phyloP scores from a whole-genome alignment of 2,888 invertebrate genomes.

The Tethea ocularis region DNA sequence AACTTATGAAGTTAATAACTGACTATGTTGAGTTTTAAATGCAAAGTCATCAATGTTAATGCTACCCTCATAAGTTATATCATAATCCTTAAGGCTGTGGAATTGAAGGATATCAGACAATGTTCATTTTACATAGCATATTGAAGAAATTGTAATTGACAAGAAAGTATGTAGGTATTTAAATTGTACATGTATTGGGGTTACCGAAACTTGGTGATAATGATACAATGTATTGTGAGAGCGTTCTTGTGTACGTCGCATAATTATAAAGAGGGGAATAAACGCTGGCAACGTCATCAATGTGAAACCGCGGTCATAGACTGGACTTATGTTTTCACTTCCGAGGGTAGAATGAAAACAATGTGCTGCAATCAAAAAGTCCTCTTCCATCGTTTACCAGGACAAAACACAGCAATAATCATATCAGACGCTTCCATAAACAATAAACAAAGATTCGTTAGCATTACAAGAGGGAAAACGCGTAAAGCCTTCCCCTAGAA shows the following conservation, averaged over 20 bases:
- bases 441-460: constrained; percentile 63
- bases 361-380: constrained; percentile 39
- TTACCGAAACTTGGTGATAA: constrained; percentile 6
- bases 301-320: constrained; percentile 63
- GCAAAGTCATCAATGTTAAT: background rate
- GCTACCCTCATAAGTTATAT: background rate
- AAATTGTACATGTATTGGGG: background rate
- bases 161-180: background rate
- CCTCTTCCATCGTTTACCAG: constrained; percentile 17
- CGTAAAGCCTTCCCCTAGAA: constrained; percentile 27
- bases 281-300: constrained; percentile 75
- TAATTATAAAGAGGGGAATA: constrained; percentile 10
- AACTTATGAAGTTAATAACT: background rate
- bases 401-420: constrained; percentile 32
- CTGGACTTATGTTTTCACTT: constrained; percentile 37
- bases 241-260: constrained; percentile 1
- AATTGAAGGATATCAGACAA: background rate
- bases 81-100: background rate
- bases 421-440: constrained; percentile 46
- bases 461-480: constrained; percentile 50
- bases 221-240: constrained; percentile 4
- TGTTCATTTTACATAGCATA: background rate
- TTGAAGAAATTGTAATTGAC: background rate
- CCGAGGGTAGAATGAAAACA: constrained; percentile 68
- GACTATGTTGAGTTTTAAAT: background rate